Percentiles rank a stretch among this genome's conserved stretches.
phyloP scores from a whole-genome alignment of 1,140 invertebrate genomes.

The Drosophila ananassae region DNA sequence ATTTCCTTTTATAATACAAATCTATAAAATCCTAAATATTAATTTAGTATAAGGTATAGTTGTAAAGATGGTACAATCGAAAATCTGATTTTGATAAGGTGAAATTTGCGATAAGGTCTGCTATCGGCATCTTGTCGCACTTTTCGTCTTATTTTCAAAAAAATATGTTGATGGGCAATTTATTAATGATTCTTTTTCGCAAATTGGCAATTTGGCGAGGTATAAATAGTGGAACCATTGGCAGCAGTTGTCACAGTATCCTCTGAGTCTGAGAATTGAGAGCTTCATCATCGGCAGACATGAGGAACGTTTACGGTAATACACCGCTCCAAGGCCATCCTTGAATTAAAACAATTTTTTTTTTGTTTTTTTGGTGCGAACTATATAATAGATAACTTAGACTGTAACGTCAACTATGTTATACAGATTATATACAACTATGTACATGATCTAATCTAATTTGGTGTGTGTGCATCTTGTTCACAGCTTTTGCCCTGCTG shows the following conservation, averaged over 20 bases:
- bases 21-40: too few species aligned
- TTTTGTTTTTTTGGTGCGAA: neutral
- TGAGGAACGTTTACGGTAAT: conserved; percentile 1
- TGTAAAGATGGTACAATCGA: neutral
- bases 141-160: neutral
- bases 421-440: too few species aligned
- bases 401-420: too few species aligned
- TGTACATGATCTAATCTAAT: neutral
- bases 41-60: too few species aligned
- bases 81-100: neutral
- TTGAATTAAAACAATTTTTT: neutral
- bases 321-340: neutral
- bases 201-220: neutral
- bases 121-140: neutral
- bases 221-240: neutral
- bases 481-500: neutral
- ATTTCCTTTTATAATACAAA: too few species aligned
- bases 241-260: neutral
- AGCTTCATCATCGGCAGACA: neutral
- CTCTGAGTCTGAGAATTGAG: neutral
- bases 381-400: too few species aligned
- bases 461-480: neutral
- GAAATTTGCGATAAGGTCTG: neutral
- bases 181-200: neutral
- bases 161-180: neutral